phyloP scores from a whole-genome alignment of 1,140 invertebrate genomes.

The Mamestra configurata region DNA sequence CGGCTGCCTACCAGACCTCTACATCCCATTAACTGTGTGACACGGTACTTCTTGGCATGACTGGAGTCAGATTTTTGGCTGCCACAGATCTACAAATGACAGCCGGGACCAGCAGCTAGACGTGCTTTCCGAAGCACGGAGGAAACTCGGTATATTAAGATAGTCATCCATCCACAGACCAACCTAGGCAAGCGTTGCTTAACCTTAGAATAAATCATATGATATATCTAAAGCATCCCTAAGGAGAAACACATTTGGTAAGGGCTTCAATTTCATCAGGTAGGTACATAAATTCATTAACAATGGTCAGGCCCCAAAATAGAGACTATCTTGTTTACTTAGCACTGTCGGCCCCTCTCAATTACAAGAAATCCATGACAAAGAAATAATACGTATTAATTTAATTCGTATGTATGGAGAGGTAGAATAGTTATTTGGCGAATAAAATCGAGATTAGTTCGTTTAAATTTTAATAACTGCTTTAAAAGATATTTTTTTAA shows the following conservation, averaged over 20 bases:
- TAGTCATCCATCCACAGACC: too few relatives aligned
- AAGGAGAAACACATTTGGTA: neutral
- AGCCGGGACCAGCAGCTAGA: too few relatives aligned
- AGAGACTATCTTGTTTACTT: neutral
- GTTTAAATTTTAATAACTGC: neutral
- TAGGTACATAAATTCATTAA: constrained; percentile 8
- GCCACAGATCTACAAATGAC: too few relatives aligned
- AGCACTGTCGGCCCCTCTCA: constrained; percentile 4
- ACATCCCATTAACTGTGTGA: too few relatives aligned
- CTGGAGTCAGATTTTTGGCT: too few relatives aligned
- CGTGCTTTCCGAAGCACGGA: too few relatives aligned
- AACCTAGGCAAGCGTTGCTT: too few relatives aligned
- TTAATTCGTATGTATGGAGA: neutral
- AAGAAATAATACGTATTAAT: constrained; percentile 7
- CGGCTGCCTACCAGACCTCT: too few relatives aligned
- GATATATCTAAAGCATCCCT: too few relatives aligned
- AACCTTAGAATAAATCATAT: too few relatives aligned
- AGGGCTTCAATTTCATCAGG: neutral
- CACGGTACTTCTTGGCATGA: too few relatives aligned
- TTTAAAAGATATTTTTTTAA: neutral
- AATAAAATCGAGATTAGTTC: neutral
- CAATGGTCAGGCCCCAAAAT: neutral
- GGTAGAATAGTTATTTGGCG: neutral
- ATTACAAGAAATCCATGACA: neutral
- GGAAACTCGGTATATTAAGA: too few relatives aligned